A percentile compares a stretch with the other conserved stretches of the same genome.
These are phyloP conservation scores for Pelecanoides urinatrix DNA, from an alignment of 2,113 vertebrate species.

Conservation along the genomic window DNA sequence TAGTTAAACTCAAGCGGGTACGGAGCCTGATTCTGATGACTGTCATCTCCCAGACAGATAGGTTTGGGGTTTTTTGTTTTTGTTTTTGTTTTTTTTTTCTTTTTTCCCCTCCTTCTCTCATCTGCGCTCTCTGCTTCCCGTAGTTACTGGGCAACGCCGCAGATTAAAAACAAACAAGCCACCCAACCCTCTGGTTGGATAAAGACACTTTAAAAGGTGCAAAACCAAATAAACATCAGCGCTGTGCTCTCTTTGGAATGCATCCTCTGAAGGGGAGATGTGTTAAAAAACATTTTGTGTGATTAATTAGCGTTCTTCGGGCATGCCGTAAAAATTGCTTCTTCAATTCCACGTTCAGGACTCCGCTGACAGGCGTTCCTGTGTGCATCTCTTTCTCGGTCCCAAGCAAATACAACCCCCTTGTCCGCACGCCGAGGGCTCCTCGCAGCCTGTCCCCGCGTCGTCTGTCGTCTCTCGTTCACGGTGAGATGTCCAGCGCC, in stretches of 20 bases:
- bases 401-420: not conserved
- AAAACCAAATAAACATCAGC: not conserved
- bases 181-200: not conserved
- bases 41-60: not conserved
- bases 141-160: not conserved
- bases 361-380: accelerated
- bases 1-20: not conserved
- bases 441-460: not conserved
- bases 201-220: not conserved
- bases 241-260: not conserved
- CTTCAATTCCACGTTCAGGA: not conserved
- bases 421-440: not conserved
- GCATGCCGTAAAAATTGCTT: not conserved
- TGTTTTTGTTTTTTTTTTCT: not conserved
- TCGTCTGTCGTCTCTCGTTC: no score
- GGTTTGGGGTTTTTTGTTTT: not conserved
- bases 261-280: not conserved
- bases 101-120: not conserved
- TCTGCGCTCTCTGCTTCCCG: not conserved
- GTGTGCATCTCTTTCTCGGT: not conserved
- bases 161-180: not conserved
- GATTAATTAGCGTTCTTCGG: not conserved
- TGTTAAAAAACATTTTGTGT: not conserved
- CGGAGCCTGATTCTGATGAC: not conserved
- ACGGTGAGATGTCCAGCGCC: accelerated